Conservation (phyloP, 2,888 invertebrate species). For the Agrochola circellaris region DNA sequence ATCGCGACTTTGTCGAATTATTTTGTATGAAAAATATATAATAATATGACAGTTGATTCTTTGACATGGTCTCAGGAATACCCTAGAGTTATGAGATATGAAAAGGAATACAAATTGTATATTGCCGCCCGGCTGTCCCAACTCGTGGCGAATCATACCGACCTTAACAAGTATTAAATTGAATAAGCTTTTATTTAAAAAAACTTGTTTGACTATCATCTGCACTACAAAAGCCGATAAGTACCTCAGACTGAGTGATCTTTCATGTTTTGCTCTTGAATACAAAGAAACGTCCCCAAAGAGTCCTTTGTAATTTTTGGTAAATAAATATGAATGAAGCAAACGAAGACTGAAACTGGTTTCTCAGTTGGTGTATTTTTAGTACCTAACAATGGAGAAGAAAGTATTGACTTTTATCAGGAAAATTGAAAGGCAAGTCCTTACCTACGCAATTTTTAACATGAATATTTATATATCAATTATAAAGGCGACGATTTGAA, state of each 20-base stretch:
- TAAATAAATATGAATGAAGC: conserved; percentile 16
- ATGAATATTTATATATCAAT: conserved; percentile 65
- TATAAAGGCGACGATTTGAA: conserved; percentile 57
- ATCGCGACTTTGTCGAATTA: too few species aligned
- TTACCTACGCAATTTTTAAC: conserved; percentile 26
- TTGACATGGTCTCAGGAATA: too few species aligned
- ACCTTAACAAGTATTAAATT: background rate
- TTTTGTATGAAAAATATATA: too few species aligned
- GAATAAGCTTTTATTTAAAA: background rate
- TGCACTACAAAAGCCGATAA: background rate
- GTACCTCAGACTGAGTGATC: background rate
- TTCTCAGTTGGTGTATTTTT: background rate
- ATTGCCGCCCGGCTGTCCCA: too few species aligned
- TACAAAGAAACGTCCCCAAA: conserved; percentile 15
- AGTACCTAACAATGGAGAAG: background rate
- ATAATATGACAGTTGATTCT: too few species aligned
- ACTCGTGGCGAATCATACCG: too few species aligned
- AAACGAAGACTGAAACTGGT: background rate
- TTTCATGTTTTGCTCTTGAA: conserved; percentile 22
- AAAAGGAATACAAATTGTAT: too few species aligned
- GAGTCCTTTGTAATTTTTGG: background rate
- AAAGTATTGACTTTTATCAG: background rate
- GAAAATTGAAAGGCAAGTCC: background rate
- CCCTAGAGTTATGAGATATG: too few species aligned
- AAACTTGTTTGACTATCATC: background rate